A percentile compares a stretch with the other conserved stretches of the same genome.
Conservation (phyloP, 2,113 vertebrate genomes). For the Lophius piscatorius region DNA sequence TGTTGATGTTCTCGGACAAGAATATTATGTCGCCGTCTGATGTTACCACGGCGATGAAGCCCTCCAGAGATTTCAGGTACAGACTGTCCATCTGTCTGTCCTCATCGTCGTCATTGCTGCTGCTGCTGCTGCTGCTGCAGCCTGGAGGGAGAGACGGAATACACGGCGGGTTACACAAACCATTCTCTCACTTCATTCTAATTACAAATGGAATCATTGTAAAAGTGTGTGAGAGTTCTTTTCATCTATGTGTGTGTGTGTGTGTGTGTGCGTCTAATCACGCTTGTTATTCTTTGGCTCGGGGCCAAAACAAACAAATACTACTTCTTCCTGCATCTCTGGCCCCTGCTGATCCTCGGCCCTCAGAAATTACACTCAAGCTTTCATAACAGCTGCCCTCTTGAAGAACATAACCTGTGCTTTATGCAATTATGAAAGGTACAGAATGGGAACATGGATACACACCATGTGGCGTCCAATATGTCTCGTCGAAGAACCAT, state of each 20-base stretch:
- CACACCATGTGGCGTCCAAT: no score
- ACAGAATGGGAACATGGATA: no score
- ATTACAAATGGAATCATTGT: constrained; percentile 3
- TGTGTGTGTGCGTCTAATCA: no score
- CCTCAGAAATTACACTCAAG: constrained; percentile 9
- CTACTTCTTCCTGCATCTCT: constrained; percentile 71
- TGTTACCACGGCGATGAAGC: constrained; percentile 95
- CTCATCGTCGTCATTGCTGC: constrained; percentile 1
- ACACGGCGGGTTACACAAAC: not conserved
- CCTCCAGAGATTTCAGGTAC: constrained; percentile 96
- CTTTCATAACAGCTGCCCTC: not conserved
- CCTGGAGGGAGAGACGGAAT: constrained; percentile 28
- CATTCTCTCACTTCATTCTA: not conserved
- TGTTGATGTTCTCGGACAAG: constrained; percentile 98
- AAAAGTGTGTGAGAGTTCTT: not conserved
- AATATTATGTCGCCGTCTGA: constrained; percentile 99
- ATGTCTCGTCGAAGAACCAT: no score
- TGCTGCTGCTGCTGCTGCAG: not conserved
- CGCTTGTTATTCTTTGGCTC: constrained; percentile 52
- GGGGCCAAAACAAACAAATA: constrained; percentile 72
- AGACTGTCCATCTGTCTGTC: constrained; percentile 78
- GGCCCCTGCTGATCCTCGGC: constrained; percentile 36
- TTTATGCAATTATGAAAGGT: no score
- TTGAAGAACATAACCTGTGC: constrained; percentile 1
- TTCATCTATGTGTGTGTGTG: constrained; percentile 10